Conservation (phyloP, 1,140 invertebrate species). For the Philopotamus ludificatus region DNA sequence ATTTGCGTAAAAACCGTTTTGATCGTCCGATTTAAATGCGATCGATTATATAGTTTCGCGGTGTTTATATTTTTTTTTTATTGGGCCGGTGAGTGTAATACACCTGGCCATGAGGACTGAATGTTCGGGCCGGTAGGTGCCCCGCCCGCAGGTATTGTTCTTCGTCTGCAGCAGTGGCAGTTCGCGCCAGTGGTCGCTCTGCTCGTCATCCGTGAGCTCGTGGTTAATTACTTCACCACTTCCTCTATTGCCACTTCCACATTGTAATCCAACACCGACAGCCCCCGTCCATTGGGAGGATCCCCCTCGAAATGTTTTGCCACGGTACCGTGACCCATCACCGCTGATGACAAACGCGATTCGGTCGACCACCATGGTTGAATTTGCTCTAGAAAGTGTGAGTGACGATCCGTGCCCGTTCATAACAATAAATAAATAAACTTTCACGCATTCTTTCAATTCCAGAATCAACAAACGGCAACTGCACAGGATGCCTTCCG, state of each 20-base stretch:
- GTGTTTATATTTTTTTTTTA: conserved; percentile 3
- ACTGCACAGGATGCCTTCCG: conserved; percentile 34
- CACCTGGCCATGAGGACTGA: conserved; percentile 21
- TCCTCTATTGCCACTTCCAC: conserved; percentile 20
- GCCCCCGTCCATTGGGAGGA: too few species aligned
- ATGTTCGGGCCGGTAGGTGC: conserved; percentile 17
- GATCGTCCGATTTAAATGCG: neutral
- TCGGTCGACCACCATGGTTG: conserved; percentile 47
- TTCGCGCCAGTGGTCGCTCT: conserved; percentile 14
- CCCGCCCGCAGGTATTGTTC: conserved; percentile 25
- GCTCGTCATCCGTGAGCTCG: conserved; percentile 5
- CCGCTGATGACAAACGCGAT: neutral
- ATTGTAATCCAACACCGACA: neutral
- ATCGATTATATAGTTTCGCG: too few species aligned
- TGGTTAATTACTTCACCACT: conserved; percentile 12
- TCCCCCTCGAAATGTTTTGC: neutral
- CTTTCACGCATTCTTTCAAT: too few species aligned
- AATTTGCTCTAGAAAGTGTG: conserved; percentile 54
- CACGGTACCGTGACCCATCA: neutral
- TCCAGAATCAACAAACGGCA: conserved; percentile 36
- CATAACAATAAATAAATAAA: too few species aligned
- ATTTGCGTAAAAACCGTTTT: neutral
- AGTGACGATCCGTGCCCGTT: conserved; percentile 43
- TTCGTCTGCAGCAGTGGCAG: conserved; percentile 14
- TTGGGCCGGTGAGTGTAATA: conserved; percentile 3